Evolutionary conservation across 1,140 invertebrate species (phyloP), one percentile per base, ranked within the genome.

Genomic region (Leptopilina boulardi): DNA sequence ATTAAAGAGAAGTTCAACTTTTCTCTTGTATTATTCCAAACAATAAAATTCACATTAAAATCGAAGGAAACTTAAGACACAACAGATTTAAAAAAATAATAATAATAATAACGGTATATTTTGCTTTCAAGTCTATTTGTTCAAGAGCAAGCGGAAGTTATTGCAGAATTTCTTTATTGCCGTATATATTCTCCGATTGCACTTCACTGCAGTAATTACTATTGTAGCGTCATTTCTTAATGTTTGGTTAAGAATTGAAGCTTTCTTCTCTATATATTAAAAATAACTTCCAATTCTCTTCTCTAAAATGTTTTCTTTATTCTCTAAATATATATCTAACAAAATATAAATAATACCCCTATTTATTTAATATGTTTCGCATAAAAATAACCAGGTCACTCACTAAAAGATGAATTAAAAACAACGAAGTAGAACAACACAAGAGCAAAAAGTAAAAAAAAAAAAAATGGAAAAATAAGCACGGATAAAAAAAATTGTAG

Each of bases 101-200:
- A n/a, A n/a, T n/a, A n/a, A 66, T 66, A 30, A 66, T 66, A 66
- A 66, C 11, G 10, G 23, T 26, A 30, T 10, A 30, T 66, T 66
- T 66, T n/a, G 23, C 59, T 30, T 30, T 66, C 11, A n/a, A 34
- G 23, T 66, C n/a, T 66, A 66, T 66, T 66, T 66, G 23, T 66
- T 15, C 23, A 66, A 4, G 11, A 66, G 59, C 15, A 34, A 66
- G 26, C 23, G 59, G 59, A 66, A 66, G 59, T 66, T 66, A 66
- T 66, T 66, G 59, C 59, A 66, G 26, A 66, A 30, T 66, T 66
- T 59, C 26, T 66, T 15, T 66, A 66, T 30, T 0, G 10, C 21
- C 26, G 23, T 34, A n/a, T n/a, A n/a, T n/a, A 66, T 5, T 23
- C 59, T 1, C 26, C 30, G 59, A 66, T 66, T 66, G 59, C 59